phyloP scores from a whole-genome alignment of 2,797 vertebrate species.

The Eulemur rubriventer region DNA sequence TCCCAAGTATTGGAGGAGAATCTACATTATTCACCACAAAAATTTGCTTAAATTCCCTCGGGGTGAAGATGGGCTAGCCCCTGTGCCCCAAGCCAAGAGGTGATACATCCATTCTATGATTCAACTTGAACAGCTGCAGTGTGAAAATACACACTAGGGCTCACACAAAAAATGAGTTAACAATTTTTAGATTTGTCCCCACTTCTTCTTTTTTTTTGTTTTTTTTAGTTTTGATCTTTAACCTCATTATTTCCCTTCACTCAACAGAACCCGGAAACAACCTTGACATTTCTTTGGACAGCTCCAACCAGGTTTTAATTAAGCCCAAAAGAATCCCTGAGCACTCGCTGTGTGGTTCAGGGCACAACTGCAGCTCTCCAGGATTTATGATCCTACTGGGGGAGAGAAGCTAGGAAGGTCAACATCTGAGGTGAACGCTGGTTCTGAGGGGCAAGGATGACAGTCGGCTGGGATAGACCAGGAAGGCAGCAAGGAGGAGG shows the following conservation, averaged over 20 bases:
- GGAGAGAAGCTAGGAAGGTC: not conserved
- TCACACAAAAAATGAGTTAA: not conserved
- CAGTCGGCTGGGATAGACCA: not conserved
- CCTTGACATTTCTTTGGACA: not conserved
- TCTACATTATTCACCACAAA: constrained; percentile 27
- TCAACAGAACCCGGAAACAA: not conserved
- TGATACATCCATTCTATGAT: constrained; percentile 24
- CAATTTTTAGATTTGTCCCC: not conserved
- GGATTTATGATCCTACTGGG: too few relatives aligned
- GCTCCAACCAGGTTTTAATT: not conserved
- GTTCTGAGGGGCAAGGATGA: not conserved
- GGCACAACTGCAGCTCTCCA: not conserved
- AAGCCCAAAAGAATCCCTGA: not conserved
- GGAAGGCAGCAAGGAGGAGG: not conserved
- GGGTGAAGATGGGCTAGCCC: not conserved
- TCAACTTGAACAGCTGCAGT: constrained; percentile 47
- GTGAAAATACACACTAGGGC: not conserved
- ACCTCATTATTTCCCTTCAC: not conserved
- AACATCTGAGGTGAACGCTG: not conserved
- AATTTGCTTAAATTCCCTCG: not conserved
- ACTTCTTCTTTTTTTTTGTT: not conserved
- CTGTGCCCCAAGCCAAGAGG: constrained; percentile 20
- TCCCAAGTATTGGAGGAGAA: not conserved
- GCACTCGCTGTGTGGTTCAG: not conserved
- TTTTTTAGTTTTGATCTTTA: not conserved